Evolutionary conservation across 2,113 vertebrate genomes (phyloP), one percentile per base, ranked within the genome.

Genomic region (Bubalus kerabau): DNA sequence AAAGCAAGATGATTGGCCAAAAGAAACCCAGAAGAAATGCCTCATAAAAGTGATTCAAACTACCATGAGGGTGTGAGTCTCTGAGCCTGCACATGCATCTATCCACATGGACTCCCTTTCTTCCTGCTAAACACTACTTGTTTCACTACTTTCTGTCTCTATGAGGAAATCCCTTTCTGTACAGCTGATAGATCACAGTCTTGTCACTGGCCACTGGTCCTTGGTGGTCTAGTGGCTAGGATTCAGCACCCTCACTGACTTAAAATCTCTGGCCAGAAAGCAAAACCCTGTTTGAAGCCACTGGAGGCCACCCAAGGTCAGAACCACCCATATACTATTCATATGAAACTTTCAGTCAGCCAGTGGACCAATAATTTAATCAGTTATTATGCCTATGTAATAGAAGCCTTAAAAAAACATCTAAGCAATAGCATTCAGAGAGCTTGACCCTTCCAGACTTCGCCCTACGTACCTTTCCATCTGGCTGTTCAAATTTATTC

Each of bases 11-110:
- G n/a, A 71, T 11, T 21, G 64, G n/a, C 64, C 64, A 71, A 36
- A 21, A 71, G 64, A 71, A 71, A 21, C n/a, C 64, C 32, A 21
- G 64, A 71, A 21, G n/a, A 71, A 71, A 71, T 4, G 32, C 16
- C 64, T 32, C 64, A 19, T 67, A n/a, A n/a, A 19, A 67, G 16
- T n/a, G 64, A 10, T 36, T 10, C 64, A 67, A 36, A 21, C 32
- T n/a, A 5, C 32, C 64, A 10, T 36, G 64, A 21, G 64, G 32
- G 32, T 0, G 64, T 0, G 4, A 36, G 32, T 67, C 32, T 36
- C 32, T 36, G 32, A 67, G 32, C 32, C 17, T 21, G 32, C 17
- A 21, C 32, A 5, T 16, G 8, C 4, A 2, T 36, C 32, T 19
- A 9, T 67, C 64, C 32, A 10, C 32, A 21, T 21, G 64, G 64